These are phyloP conservation scores for Pedetes capensis DNA, from an alignment of 2,113 vertebrate species.

Conservation along the genomic window DNA sequence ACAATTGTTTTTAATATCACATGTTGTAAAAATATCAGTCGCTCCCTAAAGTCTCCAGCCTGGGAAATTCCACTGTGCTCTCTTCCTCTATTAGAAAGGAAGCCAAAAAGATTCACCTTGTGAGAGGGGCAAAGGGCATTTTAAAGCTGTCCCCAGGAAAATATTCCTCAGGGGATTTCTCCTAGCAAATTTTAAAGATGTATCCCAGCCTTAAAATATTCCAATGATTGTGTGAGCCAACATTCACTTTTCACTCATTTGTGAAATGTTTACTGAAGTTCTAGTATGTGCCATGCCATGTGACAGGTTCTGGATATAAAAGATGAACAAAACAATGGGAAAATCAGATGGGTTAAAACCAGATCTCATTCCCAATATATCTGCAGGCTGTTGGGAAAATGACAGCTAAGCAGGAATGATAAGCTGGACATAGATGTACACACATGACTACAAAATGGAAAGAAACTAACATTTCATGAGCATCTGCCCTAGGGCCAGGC, in stretches of 20 bases:
- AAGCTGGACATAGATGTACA: not conserved
- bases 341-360: not conserved
- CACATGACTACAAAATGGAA: not conserved
- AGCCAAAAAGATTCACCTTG: not conserved
- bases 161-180: not conserved
- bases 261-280: conserved; percentile 6
- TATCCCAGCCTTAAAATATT: not conserved
- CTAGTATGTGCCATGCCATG: not conserved
- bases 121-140: not conserved
- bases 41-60: conserved; percentile 11
- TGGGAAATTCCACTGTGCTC: conserved; percentile 60
- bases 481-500: not conserved
- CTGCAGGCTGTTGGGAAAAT: not conserved
- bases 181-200: not conserved
- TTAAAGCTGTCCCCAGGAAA: conserved; percentile 10
- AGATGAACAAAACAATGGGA: not conserved
- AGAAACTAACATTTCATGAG: not conserved
- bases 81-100: not conserved
- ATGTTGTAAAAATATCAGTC: conserved; percentile 62
- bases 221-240: not conserved
- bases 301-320: not conserved
- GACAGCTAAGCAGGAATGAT: not conserved
- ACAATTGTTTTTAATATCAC: conserved; percentile 57
- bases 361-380: not conserved
- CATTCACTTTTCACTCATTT: not conserved